These are phyloP conservation scores for Gouania willdenowi DNA, from an alignment of 2,797 vertebrate species.

Conservation along the genomic window DNA sequence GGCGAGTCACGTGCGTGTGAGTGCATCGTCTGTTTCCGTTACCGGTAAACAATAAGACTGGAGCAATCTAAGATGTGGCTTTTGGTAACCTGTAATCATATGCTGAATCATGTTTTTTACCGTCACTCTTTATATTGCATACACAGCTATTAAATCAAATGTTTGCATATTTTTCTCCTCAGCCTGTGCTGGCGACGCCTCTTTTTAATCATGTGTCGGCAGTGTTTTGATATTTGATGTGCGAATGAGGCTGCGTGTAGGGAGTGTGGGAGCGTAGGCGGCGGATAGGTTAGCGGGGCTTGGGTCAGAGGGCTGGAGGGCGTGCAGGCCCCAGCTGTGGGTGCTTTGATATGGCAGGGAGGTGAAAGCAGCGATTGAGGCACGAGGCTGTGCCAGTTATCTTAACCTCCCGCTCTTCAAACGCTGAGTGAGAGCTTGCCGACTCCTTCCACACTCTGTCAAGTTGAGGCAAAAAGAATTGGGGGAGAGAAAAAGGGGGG, in stretches of 20 bases:
- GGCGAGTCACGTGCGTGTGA: no score
- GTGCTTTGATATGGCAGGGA: constrained; percentile 72
- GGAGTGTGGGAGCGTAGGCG: constrained; percentile 16
- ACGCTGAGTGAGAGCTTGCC: constrained; percentile 52
- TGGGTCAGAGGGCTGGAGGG: constrained; percentile 42
- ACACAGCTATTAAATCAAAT: no score
- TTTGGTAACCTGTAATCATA: no score
- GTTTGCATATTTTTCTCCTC: constrained; percentile 28
- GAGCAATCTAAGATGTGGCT: no score
- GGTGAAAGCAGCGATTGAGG: constrained; percentile 70
- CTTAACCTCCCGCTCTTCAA: constrained; percentile 87
- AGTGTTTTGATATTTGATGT: constrained; percentile 63
- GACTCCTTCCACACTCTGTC: constrained; percentile 24
- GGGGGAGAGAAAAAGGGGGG: constrained; percentile 11
- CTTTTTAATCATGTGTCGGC: constrained; percentile 58
- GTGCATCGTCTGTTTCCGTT: no score
- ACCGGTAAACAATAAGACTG: no score
- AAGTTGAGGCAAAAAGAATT: constrained; percentile 40
- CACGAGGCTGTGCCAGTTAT: constrained; percentile 75
- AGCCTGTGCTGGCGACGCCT: constrained; percentile 26
- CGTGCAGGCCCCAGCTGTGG: constrained; percentile 68
- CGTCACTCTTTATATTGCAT: no score
- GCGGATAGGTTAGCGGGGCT: constrained; percentile 13
- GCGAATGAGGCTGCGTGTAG: constrained; percentile 20
- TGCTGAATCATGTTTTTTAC: no score